Percentiles rank a stretch among this genome's conserved stretches.
phyloP scores from a whole-genome alignment of 2,113 vertebrate species.

The Ramphastos sulfuratus region DNA sequence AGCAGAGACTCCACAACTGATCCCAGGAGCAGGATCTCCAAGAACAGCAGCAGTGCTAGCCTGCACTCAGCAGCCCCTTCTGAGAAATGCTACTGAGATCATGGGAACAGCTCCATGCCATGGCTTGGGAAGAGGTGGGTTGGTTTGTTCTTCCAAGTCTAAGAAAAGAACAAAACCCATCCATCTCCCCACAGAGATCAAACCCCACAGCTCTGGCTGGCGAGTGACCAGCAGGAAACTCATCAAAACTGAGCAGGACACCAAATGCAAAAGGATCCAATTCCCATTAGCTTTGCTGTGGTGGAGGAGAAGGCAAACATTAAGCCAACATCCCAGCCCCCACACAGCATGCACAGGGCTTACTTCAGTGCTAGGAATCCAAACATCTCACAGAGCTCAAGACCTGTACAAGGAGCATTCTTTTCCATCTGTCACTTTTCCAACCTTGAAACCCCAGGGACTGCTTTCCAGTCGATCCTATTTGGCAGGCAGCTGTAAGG shows the following conservation, averaged over 20 bases:
- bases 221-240: neutral
- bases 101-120: neutral
- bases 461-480: neutral
- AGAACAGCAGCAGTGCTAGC: neutral
- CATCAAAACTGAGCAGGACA: neutral
- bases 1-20: neutral
- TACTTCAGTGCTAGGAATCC: neutral
- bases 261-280: neutral
- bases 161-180: neutral
- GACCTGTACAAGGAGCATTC: rapidly evolving
- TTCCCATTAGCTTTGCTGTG: neutral
- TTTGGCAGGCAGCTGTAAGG: neutral
- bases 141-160: neutral
- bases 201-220: neutral
- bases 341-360: rapidly evolving
- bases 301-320: neutral
- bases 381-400: neutral
- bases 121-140: neutral
- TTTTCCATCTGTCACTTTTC: neutral
- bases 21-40: neutral
- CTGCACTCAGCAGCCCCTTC: neutral
- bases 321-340: neutral
- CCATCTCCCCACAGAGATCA: neutral
- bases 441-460: neutral
- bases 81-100: neutral